Evolutionary conservation across 2,797 vertebrate genomes (phyloP).

Genomic region (Anabacerthia variegaticeps): DNA sequence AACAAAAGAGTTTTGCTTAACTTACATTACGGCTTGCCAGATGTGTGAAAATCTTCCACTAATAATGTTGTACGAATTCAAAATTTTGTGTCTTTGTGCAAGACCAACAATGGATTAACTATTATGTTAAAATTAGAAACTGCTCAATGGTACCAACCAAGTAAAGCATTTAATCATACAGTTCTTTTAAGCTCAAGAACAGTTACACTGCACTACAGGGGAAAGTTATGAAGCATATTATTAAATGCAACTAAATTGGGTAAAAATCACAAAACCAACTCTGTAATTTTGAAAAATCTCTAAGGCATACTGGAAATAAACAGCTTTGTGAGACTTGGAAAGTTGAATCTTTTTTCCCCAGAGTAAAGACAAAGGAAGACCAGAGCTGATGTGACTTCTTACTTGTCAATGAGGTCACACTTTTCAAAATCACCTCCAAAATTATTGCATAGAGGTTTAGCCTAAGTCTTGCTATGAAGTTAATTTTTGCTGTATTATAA

Average conservation of each 20-base stretch:
- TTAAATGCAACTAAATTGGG: neutral
- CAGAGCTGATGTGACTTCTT: neutral
- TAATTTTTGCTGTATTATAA: neutral
- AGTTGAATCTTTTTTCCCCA: neutral
- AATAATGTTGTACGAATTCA: neutral
- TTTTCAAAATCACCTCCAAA: neutral
- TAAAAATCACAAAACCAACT: neutral
- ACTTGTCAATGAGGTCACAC: neutral
- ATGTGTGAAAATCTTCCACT: neutral
- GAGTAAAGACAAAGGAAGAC: neutral
- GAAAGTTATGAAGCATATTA: neutral
- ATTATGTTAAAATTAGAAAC: constrained; percentile 25
- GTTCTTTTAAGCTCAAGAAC: neutral
- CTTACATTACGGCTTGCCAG: neutral
- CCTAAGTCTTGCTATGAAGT: neutral
- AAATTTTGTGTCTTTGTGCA: neutral
- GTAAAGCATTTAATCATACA: neutral
- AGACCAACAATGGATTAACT: neutral
- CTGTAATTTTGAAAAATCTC: neutral
- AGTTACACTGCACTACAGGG: neutral
- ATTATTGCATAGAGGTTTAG: neutral
- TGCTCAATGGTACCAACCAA: neutral
- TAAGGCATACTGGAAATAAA: neutral
- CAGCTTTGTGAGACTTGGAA: neutral
- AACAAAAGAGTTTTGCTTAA: neutral